These are phyloP conservation scores for Chymomyza procnemis DNA, from an alignment of 2,888 invertebrate genomes.

Conservation along the genomic window DNA sequence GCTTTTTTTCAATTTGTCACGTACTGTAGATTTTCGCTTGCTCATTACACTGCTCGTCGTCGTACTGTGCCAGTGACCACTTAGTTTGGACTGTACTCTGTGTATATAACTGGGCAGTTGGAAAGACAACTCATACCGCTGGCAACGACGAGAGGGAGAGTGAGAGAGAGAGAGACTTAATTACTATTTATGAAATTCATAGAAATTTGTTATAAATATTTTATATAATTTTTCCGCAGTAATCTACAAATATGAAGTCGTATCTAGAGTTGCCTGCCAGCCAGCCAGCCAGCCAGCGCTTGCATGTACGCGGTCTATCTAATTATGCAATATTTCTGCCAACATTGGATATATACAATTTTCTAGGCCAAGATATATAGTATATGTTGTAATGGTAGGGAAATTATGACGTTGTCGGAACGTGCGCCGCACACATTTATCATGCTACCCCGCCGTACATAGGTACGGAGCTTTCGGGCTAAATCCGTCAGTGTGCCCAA, in stretches of 20 bases:
- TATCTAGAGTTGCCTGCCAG: conserved; percentile 13
- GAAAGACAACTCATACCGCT: neutral
- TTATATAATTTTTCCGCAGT: conserved; percentile 35
- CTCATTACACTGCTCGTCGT: conserved; percentile 27
- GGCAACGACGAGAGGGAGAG: too few relatives aligned
- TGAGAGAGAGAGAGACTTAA: too few relatives aligned
- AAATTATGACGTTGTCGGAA: conserved; percentile 65
- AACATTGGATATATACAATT: conserved; percentile 37
- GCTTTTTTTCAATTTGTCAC: conserved; percentile 77
- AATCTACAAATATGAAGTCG: conserved; percentile 47
- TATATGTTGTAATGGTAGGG: conserved; percentile 53
- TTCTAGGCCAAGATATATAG: conserved; percentile 62
- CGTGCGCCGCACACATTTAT: conserved; percentile 71
- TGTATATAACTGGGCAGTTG: too few relatives aligned
- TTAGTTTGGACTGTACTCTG: neutral
- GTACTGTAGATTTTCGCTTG: conserved; percentile 64
- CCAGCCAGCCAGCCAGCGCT: conserved; percentile 12
- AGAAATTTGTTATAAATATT: conserved; percentile 45
- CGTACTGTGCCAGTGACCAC: neutral
- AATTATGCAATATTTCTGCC: conserved; percentile 64
- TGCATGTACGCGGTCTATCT: conserved; percentile 61
- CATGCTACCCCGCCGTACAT: conserved; percentile 42
- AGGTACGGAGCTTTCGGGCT: neutral
- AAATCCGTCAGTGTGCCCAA: conserved; percentile 21
- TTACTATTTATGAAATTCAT: conserved; percentile 72